Conservation (phyloP, 2,797 vertebrate genomes). For the Ptychobarbus kaznakovi region DNA sequence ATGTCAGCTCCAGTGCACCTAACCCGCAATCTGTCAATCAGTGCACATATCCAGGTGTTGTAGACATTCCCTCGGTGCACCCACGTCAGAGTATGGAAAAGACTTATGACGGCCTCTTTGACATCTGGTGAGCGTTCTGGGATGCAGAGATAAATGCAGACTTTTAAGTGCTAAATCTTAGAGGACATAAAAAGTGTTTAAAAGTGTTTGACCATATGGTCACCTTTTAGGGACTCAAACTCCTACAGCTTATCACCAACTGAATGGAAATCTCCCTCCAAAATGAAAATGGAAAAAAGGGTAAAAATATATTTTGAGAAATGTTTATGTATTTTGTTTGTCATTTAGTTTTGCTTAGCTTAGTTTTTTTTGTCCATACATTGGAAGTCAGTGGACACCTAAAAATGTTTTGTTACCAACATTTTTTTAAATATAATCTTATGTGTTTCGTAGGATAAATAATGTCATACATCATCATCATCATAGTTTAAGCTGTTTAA, state of each 20-base stretch:
- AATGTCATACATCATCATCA: background rate
- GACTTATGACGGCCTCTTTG: constrained; percentile 19
- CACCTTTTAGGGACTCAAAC: background rate
- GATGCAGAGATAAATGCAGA: constrained; percentile 8
- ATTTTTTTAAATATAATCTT: background rate
- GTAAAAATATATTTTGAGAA: too few species aligned
- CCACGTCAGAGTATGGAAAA: background rate
- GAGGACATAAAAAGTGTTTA: too few species aligned
- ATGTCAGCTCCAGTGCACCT: constrained; percentile 18
- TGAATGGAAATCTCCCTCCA: background rate
- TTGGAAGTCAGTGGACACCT: background rate
- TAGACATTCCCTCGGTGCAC: constrained; percentile 29
- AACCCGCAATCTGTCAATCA: constrained; percentile 34
- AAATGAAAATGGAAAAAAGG: too few species aligned
- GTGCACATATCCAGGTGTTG: constrained; percentile 25
- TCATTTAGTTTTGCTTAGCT: background rate
- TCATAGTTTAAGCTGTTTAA: background rate
- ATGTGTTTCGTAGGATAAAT: background rate
- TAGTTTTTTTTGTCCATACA: background rate
- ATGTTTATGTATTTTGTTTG: background rate
- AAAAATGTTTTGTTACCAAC: background rate
- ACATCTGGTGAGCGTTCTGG: background rate
- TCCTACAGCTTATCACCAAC: too few species aligned
- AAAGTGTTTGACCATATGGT: background rate
- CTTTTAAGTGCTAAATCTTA: background rate